Percentiles rank a stretch among this genome's conserved stretches.
phyloP scores from a whole-genome alignment of 1,140 invertebrate species.

The Tetramorium parvispinum region DNA sequence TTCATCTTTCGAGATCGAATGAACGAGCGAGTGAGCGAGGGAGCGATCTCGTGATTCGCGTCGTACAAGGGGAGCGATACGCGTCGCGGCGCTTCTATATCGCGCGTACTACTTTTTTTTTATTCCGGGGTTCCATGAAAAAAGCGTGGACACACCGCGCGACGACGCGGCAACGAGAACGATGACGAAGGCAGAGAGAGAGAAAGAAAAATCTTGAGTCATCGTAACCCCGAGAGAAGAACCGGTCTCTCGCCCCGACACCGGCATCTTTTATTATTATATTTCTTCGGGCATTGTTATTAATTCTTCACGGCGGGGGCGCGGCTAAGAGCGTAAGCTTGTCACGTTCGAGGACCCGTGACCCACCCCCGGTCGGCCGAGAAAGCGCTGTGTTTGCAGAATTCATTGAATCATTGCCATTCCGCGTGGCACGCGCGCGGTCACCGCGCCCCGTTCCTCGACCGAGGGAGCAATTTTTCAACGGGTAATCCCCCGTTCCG shows the following conservation, averaged over 20 bases:
- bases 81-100: conserved; percentile 53
- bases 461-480: conserved; percentile 39
- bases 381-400: conserved; percentile 81
- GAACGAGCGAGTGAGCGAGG: too few relatives aligned
- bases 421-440: conserved; percentile 78
- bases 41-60: neutral
- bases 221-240: conserved; percentile 51
- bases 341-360: conserved; percentile 73
- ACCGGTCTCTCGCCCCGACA: conserved; percentile 22
- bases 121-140: conserved; percentile 24
- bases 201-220: conserved; percentile 48
- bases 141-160: conserved; percentile 42
- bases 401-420: conserved; percentile 83
- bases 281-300: conserved; percentile 76
- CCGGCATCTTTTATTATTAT: conserved; percentile 66
- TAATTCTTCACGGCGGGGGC: conserved; percentile 76
- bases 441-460: neutral
- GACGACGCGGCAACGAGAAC: conserved; percentile 20
- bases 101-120: conserved; percentile 28
- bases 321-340: conserved; percentile 81
- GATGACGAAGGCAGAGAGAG: neutral
- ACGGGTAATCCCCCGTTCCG: conserved; percentile 38
- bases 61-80: conserved; percentile 47
- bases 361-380: conserved; percentile 70
- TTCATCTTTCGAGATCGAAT: conserved; percentile 41